These are phyloP conservation scores for Arizona elegans DNA, from an alignment of 2,113 vertebrate species.

Conservation along the genomic window DNA sequence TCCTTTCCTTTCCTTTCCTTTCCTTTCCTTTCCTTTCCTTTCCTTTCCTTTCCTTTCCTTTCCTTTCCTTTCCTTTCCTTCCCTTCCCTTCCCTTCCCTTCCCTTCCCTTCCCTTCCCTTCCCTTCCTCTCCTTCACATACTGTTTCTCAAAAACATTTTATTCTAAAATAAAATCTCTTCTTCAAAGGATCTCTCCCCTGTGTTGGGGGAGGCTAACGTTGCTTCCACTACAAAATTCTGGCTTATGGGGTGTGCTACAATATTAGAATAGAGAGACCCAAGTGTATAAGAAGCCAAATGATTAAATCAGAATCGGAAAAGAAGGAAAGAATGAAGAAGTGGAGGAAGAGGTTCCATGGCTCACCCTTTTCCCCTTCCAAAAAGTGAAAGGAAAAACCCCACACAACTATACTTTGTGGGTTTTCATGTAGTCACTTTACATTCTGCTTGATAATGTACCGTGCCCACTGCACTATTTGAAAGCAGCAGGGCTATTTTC, in stretches of 20 bases:
- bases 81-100: neutral
- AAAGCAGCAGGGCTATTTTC: constrained; percentile 67
- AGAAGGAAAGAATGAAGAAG: constrained; percentile 26
- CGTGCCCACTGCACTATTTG: constrained; percentile 50
- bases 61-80: too few relatives aligned
- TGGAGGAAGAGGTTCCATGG: constrained; percentile 29
- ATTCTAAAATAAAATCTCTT: neutral
- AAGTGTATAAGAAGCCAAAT: constrained; percentile 41
- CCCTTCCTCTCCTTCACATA: neutral
- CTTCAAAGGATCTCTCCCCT: neutral
- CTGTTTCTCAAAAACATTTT: neutral
- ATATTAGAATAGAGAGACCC: constrained; percentile 37
- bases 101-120: neutral
- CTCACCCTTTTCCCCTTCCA: neutral
- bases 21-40: neutral
- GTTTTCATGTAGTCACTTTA: constrained; percentile 59
- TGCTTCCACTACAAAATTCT: too few relatives aligned
- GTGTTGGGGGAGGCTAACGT: neutral
- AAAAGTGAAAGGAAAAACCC: neutral
- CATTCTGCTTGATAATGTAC: constrained; percentile 57
- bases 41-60: neutral
- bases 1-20: neutral
- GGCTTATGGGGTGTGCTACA: neutral
- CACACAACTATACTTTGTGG: constrained; percentile 34
- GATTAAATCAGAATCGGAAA: constrained; percentile 30